Base-by-base conservation (phyloP, 2,888 invertebrate genomes). In the Magallana nippona region DNA sequence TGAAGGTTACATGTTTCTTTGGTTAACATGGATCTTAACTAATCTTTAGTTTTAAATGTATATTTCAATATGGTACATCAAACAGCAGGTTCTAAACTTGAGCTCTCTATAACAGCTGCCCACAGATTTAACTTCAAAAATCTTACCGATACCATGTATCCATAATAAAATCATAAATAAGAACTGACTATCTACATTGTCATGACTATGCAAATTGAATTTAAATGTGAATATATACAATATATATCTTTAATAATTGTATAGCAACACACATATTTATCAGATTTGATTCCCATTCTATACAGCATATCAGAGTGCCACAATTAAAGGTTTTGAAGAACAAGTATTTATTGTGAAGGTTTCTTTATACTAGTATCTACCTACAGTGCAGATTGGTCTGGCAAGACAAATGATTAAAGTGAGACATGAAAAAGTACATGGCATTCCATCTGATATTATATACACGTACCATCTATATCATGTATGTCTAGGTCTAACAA, bases 41-140 rank as follows among this genome's bases (percentile, higher is more conserved):
- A 44, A 44, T 44, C 44, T 44, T n/a, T 15, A n/a, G 13, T n/a
- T n/a, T 13, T 71, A 17, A 71, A 71, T 27, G 19, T 27, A 19
- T 13, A 71, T 17, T 1, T 8, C n/a, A n/a, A 60, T 60, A 8
- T 60, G 17, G 17, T 17, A 22, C 22, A 27, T 71, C 2, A 22
- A 22, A 13, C 32, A 71, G 32, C 71, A 71, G 19, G 22, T 27
- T 27, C 27, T 71, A 71, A 15, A 71, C 22, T 71, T 71, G 71
- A 71, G 71, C 71, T 11, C 32, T 71, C 71, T 71, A 27, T 32
- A 15, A 71, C 27, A 71, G 71, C 71, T 71, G 71, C 71, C 71
- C 71, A 71, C 71, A 32, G 13, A 71, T 13, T 27, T 32, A 71
- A 27, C 27, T 71, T 11, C 15, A 71, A 13, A 22, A 27, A 10